Percentiles rank a stretch among this genome's conserved stretches.
These are phyloP conservation scores for rat (Rattus norvegicus) DNA, from an alignment of 2,113 vertebrate species.

Conservation along the genomic window GRCr8 NC_086022.1:125795001-125795500, in stretches of 20 bases:
- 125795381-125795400: background rate
- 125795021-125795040: background rate
- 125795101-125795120: background rate
- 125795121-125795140: background rate
- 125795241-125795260: background rate
- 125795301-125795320: background rate
- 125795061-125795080: rapidly evolving
- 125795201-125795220: background rate
- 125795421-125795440: rapidly evolving
- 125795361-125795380: background rate
- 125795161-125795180: background rate
- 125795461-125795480: background rate
- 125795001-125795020: background rate
- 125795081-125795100: background rate
- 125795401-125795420: background rate
- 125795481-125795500: background rate
- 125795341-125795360: background rate
- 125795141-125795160: background rate
- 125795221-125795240: background rate
- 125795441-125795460: background rate
- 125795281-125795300: background rate
- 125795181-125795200: background rate
- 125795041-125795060: rapidly evolving
- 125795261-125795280: background rate
- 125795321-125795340: background rate